Conservation (phyloP, 2,888 invertebrate species). For the Nomada ferruginata region DNA sequence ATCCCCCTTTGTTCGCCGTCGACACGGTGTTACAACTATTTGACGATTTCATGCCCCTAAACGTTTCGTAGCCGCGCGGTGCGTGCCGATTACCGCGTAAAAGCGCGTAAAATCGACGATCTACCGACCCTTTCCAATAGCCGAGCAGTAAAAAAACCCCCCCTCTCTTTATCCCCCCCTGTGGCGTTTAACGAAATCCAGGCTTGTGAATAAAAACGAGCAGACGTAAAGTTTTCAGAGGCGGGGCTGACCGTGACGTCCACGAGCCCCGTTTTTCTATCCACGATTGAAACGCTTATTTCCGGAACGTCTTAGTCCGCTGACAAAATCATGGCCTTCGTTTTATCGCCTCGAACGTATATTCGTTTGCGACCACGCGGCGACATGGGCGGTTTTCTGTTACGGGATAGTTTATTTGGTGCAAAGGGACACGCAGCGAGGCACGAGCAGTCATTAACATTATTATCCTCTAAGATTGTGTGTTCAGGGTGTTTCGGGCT, state of each 20-base stretch:
- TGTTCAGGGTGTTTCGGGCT: slow-evolving; percentile 10
- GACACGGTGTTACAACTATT: slow-evolving; percentile 40
- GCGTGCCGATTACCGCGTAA: slow-evolving; percentile 58
- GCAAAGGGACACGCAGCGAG: neutral
- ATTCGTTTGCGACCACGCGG: slow-evolving; percentile 11
- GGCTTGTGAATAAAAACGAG: slow-evolving; percentile 39
- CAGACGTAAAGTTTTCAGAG: slow-evolving; percentile 9
- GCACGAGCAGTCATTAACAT: slow-evolving; percentile 21
- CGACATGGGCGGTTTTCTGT: slow-evolving; percentile 10
- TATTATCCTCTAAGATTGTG: slow-evolving; percentile 11
- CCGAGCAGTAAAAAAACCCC: slow-evolving; percentile 36
- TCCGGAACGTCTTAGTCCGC: slow-evolving; percentile 25
- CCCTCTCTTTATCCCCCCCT: neutral
- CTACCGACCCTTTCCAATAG: neutral
- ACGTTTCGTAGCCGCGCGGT: slow-evolving; percentile 38
- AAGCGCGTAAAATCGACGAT: slow-evolving; percentile 53
- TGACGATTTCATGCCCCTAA: slow-evolving; percentile 55
- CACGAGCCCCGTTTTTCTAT: slow-evolving; percentile 21
- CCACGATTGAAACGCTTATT: slow-evolving; percentile 33
- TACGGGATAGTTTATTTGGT: slow-evolving; percentile 15
- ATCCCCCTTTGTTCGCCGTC: slow-evolving; percentile 40
- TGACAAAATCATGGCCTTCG: slow-evolving; percentile 29
- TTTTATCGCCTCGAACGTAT: slow-evolving; percentile 29
- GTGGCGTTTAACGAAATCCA: slow-evolving; percentile 29
- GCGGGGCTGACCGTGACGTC: neutral